Conservation (phyloP, 2,888 invertebrate genomes). For the Chouioia cunea region DNA sequence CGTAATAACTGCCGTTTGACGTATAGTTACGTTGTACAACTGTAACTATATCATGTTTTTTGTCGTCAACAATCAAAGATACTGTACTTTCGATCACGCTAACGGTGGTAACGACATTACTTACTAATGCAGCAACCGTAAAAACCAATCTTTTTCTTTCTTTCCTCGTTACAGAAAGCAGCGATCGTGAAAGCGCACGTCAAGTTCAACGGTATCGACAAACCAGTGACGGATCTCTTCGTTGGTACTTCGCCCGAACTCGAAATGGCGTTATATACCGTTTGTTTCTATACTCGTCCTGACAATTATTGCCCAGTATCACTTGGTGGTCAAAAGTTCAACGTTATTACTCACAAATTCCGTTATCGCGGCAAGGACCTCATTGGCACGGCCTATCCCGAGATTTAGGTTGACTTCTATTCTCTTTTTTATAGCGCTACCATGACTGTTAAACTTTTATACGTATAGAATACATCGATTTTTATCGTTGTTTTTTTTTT, state of each 20-base stretch:
- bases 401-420: conserved; percentile 71
- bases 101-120: no score
- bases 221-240: conserved; percentile 84
- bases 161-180: conserved; percentile 78
- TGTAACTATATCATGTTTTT: no score
- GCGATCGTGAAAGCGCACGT: conserved; percentile 80
- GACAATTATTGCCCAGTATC: conserved; percentile 82
- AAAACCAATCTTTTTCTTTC: neutral
- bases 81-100: no score
- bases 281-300: conserved; percentile 85
- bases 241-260: conserved; percentile 91
- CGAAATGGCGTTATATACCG: conserved; percentile 89
- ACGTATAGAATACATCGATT: no score
- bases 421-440: conserved; percentile 7
- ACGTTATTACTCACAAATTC: conserved; percentile 81
- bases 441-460: no score
- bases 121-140: no score
- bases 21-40: no score
- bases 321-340: conserved; percentile 78
- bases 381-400: conserved; percentile 86
- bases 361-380: conserved; percentile 82
- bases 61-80: no score
- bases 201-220: conserved; percentile 78
- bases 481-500: neutral
- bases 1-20: no score